Base-by-base conservation (phyloP, 1,140 invertebrate species). In the Brachionus sp. region DNA sequence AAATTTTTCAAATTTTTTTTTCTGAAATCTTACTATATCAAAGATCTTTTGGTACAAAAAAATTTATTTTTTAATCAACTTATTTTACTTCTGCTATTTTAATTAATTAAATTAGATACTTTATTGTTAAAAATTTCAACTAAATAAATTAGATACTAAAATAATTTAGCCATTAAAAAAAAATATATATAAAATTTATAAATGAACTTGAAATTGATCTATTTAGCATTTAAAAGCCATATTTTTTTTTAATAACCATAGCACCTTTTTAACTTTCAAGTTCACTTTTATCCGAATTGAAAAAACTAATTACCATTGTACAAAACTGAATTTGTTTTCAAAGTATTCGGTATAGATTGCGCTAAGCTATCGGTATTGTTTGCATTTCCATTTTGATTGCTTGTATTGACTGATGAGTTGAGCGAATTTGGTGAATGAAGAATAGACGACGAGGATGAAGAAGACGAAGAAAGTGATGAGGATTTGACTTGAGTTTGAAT, bases 391-490 rank as follows among this genome's bases (percentile, higher is more conserved):
- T 62, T 80, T 62, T 23, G 16, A n/a, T 80, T 80, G 44, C 16
- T 75, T 5, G 37, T 75, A 29, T 75, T 75, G 23, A 44, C 70
- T 6, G 70, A 75, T 1, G 70, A 46, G 25, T 75, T 75, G 4
- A 75, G 25, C 19, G 77, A 80, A 66, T 80, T 57, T 9, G 77
- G 77, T 10, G 77, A 80, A 50, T 80, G 53, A 16, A 80, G 16
- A 57, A 80, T 66, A n/a, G 77, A 80, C 37, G 77, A 80, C n/a
- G 77, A 80, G n/a, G 46, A 62, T 0, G 77, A 80, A 19, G 77
- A 80, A 19, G 77, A 80, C 19, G 77, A 80, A 33, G 77, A 80
- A 3, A 80, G 33, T 7, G 77, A 80, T 4, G 77, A 80, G 16
- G 77, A 80, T 29, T 80, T 80, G 10, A 12, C 29, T 80, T 57